These are phyloP conservation scores for Nyctalus aviator DNA, from an alignment of 2,797 vertebrate species.

Conservation along the genomic window DNA sequence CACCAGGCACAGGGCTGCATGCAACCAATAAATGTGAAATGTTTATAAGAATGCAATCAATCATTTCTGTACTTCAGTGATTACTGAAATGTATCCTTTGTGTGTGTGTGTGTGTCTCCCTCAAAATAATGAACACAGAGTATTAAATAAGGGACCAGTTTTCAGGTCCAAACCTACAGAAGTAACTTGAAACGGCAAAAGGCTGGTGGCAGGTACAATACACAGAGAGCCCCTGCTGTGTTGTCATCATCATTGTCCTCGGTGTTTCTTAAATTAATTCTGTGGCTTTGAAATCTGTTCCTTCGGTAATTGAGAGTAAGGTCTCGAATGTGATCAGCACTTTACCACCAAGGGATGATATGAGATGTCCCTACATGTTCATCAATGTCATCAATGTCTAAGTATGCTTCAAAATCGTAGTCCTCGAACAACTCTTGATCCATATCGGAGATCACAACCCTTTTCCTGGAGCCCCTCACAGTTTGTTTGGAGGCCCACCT, in stretches of 20 bases:
- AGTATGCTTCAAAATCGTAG: neutral
- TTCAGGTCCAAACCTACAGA: neutral
- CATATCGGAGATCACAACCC: neutral
- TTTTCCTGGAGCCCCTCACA: neutral
- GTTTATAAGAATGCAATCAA: neutral
- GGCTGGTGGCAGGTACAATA: neutral
- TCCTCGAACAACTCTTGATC: neutral
- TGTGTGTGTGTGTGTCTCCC: neutral
- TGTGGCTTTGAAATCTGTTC: neutral
- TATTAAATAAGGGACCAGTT: neutral
- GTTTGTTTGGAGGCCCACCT: neutral
- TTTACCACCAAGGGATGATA: neutral
- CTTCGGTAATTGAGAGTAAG: neutral
- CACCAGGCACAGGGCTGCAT: neutral
- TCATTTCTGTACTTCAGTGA: neutral
- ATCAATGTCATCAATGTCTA: neutral
- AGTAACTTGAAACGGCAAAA: neutral
- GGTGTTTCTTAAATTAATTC: neutral
- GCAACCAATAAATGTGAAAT: conserved; percentile 33
- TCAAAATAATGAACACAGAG: neutral
- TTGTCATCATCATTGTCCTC: neutral
- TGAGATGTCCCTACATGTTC: neutral
- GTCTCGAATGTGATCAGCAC: neutral
- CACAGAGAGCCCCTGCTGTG: neutral
- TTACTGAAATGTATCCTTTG: neutral